Conservation (phyloP, 2,888 invertebrate species). For the Portevinia maculata region DNA sequence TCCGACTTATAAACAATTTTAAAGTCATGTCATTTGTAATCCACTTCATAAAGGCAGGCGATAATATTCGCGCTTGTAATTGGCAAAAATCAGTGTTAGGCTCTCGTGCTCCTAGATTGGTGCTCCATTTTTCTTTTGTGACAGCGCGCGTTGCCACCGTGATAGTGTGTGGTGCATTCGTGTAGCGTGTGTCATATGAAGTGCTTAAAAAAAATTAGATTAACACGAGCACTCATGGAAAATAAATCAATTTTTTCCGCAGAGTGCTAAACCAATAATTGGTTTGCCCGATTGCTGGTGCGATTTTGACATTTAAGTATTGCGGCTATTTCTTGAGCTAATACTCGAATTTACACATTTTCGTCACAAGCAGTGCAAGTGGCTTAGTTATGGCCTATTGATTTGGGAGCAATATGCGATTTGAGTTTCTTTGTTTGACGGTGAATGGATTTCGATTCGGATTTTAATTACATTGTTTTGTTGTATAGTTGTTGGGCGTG, state of each 20-base stretch:
- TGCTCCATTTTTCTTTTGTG: constrained; percentile 69
- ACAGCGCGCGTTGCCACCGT: constrained; percentile 69
- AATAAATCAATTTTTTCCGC: constrained; percentile 62
- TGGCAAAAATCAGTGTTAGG: constrained; percentile 23
- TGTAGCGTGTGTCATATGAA: constrained; percentile 69
- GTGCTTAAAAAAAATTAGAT: constrained; percentile 37
- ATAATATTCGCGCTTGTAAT: constrained; percentile 71
- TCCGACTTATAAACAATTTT: constrained; percentile 67
- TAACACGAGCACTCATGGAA: constrained; percentile 44
- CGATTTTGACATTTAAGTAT: constrained; percentile 5
- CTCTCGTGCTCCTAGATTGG: constrained; percentile 49
- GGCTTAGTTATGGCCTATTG: constrained; percentile 5
- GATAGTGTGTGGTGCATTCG: constrained; percentile 56
- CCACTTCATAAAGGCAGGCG: constrained; percentile 44
- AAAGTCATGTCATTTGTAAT: constrained; percentile 63
- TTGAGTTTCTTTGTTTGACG: too few relatives aligned
- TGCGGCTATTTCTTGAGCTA: constrained; percentile 10
- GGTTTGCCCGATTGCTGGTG: constrained; percentile 11
- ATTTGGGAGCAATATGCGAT: constrained; percentile 7
- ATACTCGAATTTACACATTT: constrained; percentile 37
- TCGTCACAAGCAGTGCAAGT: neutral
- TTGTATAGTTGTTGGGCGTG: too few relatives aligned
- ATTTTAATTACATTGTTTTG: too few relatives aligned
- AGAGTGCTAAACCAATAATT: constrained; percentile 40
- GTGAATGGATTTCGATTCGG: neutral